A percentile compares a stretch with the other conserved stretches of the same genome.
Evolutionary conservation across 2,888 invertebrate species (phyloP).

Genomic region (Nebria salina): DNA sequence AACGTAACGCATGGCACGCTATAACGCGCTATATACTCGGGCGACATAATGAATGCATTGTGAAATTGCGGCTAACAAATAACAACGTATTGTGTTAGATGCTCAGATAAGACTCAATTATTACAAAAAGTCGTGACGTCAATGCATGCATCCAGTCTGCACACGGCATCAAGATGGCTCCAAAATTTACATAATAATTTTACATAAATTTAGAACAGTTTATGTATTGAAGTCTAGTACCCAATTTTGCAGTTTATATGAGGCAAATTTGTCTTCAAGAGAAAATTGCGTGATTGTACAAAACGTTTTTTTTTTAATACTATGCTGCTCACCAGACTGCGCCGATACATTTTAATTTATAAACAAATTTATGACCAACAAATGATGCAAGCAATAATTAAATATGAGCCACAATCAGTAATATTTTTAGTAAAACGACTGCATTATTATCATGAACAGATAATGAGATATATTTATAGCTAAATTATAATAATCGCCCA

Average conservation of each 20-base stretch:
- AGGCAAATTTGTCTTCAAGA: background rate
- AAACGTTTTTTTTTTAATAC: background rate
- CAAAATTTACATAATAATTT: background rate
- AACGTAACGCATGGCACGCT: conserved; percentile 27
- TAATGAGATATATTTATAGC: conserved; percentile 1
- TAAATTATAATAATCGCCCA: background rate
- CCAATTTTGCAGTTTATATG: background rate
- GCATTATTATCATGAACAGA: background rate
- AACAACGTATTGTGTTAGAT: conserved; percentile 37
- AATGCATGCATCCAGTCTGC: background rate
- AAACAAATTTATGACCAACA: too few relatives aligned
- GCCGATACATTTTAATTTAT: too few relatives aligned
- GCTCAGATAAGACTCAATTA: conserved; percentile 39
- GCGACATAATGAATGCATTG: conserved; percentile 42
- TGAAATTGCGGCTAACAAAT: conserved; percentile 38
- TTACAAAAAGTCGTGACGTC: conserved; percentile 38
- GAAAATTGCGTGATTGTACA: background rate
- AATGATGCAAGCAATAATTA: too few relatives aligned
- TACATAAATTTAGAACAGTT: background rate
- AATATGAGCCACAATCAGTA: background rate
- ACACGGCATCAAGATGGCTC: background rate
- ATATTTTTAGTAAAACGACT: background rate
- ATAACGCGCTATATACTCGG: conserved; percentile 5
- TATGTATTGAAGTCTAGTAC: background rate
- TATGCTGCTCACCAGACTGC: too few relatives aligned